These are phyloP conservation scores for Anhinga anhinga DNA, from an alignment of 2,113 vertebrate genomes.

Conservation along the genomic window DNA sequence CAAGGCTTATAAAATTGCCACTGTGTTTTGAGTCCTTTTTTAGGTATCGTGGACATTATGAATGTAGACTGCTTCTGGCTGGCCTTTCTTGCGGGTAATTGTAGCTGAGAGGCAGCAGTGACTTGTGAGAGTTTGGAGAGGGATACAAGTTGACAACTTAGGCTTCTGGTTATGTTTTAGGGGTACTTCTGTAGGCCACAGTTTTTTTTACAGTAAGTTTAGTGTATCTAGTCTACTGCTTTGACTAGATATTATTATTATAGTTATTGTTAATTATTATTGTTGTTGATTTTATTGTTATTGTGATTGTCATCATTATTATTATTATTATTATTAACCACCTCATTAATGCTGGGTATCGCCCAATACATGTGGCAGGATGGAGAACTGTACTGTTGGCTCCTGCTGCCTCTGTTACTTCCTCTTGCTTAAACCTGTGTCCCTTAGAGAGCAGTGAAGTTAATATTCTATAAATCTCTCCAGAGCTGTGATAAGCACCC, in stretches of 20 bases:
- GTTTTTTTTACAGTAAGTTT: neutral
- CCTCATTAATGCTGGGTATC: too few relatives aligned
- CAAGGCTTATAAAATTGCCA: neutral
- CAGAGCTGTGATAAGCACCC: too few relatives aligned
- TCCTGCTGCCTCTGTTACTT: too few relatives aligned
- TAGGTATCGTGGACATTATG: neutral
- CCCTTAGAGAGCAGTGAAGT: too few relatives aligned
- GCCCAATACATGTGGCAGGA: too few relatives aligned
- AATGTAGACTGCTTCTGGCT: neutral
- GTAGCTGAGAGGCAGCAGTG: neutral
- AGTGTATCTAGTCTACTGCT: neutral
- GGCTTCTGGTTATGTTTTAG: neutral
- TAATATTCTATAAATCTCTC: neutral
- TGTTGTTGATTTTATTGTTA: too few relatives aligned
- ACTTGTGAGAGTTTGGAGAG: neutral
- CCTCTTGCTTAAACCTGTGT: too few relatives aligned
- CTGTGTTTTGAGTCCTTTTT: neutral
- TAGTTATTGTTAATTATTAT: too few relatives aligned
- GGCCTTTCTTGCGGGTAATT: neutral
- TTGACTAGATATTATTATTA: neutral
- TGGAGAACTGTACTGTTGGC: too few relatives aligned
- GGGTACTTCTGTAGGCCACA: neutral
- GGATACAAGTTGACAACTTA: neutral
- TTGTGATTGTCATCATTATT: too few relatives aligned
- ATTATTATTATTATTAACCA: too few relatives aligned